Evolutionary conservation across 2,888 invertebrate genomes (phyloP), one percentile per base, ranked within the genome.

Genomic region (Callyntrura sp.): DNA sequence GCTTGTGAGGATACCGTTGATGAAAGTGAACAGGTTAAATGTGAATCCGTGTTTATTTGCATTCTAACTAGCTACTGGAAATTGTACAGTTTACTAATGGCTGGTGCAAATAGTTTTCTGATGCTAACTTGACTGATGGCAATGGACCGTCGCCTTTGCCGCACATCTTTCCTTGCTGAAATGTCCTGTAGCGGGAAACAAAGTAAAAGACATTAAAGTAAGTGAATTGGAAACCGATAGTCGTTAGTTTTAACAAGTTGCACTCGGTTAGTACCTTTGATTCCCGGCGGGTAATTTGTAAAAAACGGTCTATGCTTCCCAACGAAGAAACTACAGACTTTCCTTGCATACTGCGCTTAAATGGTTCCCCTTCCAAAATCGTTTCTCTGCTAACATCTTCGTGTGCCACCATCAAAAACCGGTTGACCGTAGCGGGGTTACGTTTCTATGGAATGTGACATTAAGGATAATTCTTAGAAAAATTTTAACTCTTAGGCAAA

Each of bases 321-420:
- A 87, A 28, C 8, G 86, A 87, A 1, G 86, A 51, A 12, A 87
- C 43, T 12, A 68, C 81, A 4, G 86, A 87, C 11, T 73, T 43
- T n/a, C 28, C 43, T 17, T 25, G n/a, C n/a, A n/a, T 14, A 17
- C 4, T 43, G 17, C 11, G 25, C 23, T 51, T 51, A 14, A 68
- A 86, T 35, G 86, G 86, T 17, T 79, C 86, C 1, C 86, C 86
- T 6, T n/a, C 23, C 35, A 87, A 20, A 25, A 87, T 8, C 8
- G 12, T 55, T 20, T 91, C 91, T 28, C 90, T 65, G 43, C 88
- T 90, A 9, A 89, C 83, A 60, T 92, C 92, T 88, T 92, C 92
- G 60, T 90, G 84, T 0, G 91, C 87, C 25, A 92, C 88, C 25
- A 92, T 89, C 8, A 92, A 68, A 28, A 92, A 62, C 62, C 92